These are phyloP conservation scores for Corythornis vintsioides DNA, from an alignment of 2,113 vertebrate species.

Conservation along the genomic window DNA sequence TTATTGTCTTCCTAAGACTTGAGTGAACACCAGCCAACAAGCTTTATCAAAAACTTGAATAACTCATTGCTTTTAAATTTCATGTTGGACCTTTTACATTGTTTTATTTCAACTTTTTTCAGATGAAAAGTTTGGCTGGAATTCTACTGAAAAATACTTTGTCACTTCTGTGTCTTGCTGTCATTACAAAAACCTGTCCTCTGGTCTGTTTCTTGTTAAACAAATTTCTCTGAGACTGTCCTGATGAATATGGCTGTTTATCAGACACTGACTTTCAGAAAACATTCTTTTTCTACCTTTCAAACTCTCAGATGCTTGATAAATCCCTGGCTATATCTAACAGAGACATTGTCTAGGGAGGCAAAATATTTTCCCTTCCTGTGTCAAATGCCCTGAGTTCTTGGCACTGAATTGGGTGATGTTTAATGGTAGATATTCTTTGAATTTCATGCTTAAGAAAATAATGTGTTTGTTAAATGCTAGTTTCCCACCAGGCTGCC, in stretches of 20 bases:
- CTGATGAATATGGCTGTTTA: not conserved
- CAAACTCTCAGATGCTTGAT: not conserved
- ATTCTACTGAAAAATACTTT: not conserved
- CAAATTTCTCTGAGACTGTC: not conserved
- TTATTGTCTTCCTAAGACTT: not conserved
- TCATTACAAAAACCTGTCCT: not conserved
- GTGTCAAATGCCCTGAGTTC: not conserved
- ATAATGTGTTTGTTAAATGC: not conserved
- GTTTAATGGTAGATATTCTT: not conserved
- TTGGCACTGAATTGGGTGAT: not conserved
- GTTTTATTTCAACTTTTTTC: not conserved
- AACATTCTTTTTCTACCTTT: not conserved
- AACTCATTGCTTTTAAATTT: rapidly evolving
- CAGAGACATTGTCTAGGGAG: not conserved
- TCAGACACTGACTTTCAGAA: not conserved
- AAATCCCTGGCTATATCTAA: not conserved
- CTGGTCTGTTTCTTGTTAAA: not conserved
- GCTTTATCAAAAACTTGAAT: not conserved
- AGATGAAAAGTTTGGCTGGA: not conserved
- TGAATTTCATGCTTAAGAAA: not conserved
- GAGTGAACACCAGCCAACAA: not conserved
- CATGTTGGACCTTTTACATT: not conserved
- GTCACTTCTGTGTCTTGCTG: not conserved
- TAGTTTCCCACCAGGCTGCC: not conserved
- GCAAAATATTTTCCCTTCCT: not conserved